Evolutionary conservation across 30 jellyfish, hydroid and myxozoan genomes (phyloP).

Genomic region (Cassiopea xamachana): DNA sequence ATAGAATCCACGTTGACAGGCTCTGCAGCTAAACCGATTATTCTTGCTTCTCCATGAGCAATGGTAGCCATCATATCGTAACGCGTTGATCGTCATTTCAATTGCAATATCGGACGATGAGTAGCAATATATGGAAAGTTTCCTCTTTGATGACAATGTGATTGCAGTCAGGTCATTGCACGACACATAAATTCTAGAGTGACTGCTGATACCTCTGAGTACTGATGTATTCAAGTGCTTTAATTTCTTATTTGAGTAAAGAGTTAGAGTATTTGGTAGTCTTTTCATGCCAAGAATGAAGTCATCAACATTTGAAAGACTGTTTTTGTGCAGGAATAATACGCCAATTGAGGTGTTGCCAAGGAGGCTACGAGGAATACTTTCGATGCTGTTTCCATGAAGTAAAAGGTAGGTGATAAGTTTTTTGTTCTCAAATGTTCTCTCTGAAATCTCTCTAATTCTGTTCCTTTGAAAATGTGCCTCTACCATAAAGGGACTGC

Average conservation of each 20-base stretch:
- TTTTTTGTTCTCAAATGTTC: background rate
- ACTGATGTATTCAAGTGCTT: background rate
- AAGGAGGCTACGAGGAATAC: conserved; percentile 12
- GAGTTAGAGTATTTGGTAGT: conserved; percentile 23
- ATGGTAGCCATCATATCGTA: too few species aligned
- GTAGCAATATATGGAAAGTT: too few species aligned
- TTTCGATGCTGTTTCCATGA: conserved; percentile 6
- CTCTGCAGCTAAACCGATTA: conserved; percentile 5
- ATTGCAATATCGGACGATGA: too few species aligned
- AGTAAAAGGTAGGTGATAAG: background rate
- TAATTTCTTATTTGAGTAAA: conserved; percentile 13
- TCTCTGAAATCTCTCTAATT: background rate
- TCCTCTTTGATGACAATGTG: background rate
- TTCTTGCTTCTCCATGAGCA: too few species aligned
- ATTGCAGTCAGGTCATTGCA: conserved; percentile 22
- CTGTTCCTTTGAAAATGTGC: background rate
- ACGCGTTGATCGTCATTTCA: too few species aligned
- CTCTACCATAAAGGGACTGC: too few species aligned
- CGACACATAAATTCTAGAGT: background rate
- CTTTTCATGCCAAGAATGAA: conserved; percentile 31
- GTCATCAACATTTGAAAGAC: conserved; percentile 1
- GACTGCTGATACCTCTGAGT: background rate
- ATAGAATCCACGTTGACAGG: conserved; percentile 6
- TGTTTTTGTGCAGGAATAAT: conserved; percentile 27
- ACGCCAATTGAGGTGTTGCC: background rate